Percentiles rank a stretch among this genome's conserved stretches.
These are phyloP conservation scores for Trissolcus japonicus DNA, from an alignment of 2,888 invertebrate species.

Conservation along the genomic window DNA sequence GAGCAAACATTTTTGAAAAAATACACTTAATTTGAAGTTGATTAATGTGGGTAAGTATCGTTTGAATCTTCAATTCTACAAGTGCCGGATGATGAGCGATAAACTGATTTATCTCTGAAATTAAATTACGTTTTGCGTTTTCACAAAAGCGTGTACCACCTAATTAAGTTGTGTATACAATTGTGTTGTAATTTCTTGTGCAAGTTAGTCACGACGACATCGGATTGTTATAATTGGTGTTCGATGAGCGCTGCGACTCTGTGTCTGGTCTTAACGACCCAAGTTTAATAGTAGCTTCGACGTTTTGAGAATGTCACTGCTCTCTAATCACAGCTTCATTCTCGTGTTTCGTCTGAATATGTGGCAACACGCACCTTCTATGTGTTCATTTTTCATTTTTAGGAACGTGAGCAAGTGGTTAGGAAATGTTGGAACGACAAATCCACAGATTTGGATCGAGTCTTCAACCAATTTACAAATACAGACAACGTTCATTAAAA, in stretches of 20 bases:
- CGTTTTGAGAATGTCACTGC: constrained; percentile 54
- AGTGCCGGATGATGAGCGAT: constrained; percentile 19
- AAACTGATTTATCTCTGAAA: constrained; percentile 33
- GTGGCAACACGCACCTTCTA: constrained; percentile 44
- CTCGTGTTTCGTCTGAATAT: constrained; percentile 51
- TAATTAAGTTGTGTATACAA: constrained; percentile 50
- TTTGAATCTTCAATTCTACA: not conserved
- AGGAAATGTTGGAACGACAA: not conserved
- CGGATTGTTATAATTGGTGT: constrained; percentile 58
- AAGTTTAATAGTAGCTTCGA: constrained; percentile 57
- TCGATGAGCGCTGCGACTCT: constrained; percentile 55
- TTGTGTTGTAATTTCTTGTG: constrained; percentile 53
- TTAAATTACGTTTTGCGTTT: constrained; percentile 24
- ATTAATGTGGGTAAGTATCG: not conserved
- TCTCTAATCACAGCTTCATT: constrained; percentile 53
- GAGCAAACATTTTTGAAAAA: too few species aligned
- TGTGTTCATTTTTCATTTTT: constrained; percentile 47
- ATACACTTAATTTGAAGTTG: not conserved
- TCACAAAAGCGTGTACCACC: constrained; percentile 46
- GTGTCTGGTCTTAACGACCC: constrained; percentile 53
- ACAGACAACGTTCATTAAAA: too few species aligned
- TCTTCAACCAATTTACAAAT: too few species aligned
- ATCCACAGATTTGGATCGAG: constrained; percentile 20
- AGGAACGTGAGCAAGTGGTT: constrained; percentile 35
- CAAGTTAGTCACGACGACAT: constrained; percentile 51